phyloP scores from a whole-genome alignment of 2,113 vertebrate genomes.

The Crotophaga sulcirostris region DNA sequence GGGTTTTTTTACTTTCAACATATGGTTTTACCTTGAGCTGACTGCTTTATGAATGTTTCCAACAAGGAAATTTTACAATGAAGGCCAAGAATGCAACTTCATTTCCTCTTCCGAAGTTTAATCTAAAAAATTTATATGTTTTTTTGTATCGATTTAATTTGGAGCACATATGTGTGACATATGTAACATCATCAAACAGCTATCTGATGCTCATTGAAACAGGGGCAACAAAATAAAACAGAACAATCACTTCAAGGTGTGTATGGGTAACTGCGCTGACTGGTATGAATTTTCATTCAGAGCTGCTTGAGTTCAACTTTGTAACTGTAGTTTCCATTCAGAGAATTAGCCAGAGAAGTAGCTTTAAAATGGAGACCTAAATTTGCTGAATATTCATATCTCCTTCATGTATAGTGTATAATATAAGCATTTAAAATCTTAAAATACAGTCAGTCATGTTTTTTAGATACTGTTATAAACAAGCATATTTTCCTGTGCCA shows the following conservation, averaged over 20 bases:
- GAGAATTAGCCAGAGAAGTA: not conserved
- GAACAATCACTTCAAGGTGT: not conserved
- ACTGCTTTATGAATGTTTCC: not conserved
- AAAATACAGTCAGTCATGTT: not conserved
- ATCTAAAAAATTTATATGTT: not conserved
- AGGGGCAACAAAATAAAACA: not conserved
- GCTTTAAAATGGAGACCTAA: not conserved
- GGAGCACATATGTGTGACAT: not conserved
- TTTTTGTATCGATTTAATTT: not conserved
- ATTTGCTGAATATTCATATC: not conserved
- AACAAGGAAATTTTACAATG: not conserved
- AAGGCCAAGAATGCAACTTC: constrained; percentile 25
- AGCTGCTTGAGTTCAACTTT: not conserved
- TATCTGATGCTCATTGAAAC: not conserved
- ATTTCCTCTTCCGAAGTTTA: constrained; percentile 23
- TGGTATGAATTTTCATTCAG: not conserved
- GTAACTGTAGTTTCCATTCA: not conserved
- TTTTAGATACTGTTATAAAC: not conserved
- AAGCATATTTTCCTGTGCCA: not conserved
- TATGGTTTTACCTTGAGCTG: not conserved
- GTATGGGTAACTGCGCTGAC: not conserved
- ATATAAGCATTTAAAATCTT: not conserved
- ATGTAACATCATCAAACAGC: not conserved
- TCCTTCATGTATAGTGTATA: not conserved
- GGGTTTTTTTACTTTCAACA: not conserved